These are phyloP conservation scores for Vireo griseus DNA, from an alignment of 2,797 vertebrate genomes.

Conservation along the genomic window DNA sequence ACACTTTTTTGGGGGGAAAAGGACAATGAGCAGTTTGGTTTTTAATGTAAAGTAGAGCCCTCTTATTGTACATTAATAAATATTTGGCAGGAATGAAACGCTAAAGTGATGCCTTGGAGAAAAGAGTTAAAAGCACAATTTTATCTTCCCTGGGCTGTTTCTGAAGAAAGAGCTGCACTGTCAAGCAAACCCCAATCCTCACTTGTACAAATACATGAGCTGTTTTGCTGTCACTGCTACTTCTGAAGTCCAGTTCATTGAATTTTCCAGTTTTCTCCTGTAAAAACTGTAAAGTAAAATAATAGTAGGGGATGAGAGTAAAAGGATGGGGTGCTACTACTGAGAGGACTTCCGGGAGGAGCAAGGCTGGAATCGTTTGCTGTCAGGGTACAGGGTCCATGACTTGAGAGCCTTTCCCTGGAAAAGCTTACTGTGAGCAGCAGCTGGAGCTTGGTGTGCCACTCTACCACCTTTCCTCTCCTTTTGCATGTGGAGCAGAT, in stretches of 20 bases:
- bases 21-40: not conserved
- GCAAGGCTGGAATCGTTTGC: fast-evolving
- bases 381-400: too few species aligned
- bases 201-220: fast-evolving
- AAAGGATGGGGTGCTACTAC: not conserved
- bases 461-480: not conserved
- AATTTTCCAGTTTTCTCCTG: not conserved
- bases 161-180: not conserved
- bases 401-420: not conserved
- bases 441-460: not conserved
- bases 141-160: not conserved
- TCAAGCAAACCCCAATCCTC: not conserved
- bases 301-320: not conserved
- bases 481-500: not conserved
- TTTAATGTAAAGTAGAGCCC: not conserved
- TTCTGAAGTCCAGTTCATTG: not conserved
- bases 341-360: not conserved
- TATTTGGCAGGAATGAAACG: not conserved
- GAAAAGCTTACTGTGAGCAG: fast-evolving
- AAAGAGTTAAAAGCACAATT: not conserved
- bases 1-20: fast-evolving
- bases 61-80: not conserved
- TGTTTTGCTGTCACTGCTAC: not conserved
- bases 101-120: not conserved
- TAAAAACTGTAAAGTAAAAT: not conserved